These are phyloP conservation scores for Crypturellus tataupa DNA, from an alignment of 2,797 vertebrate species.

Conservation along the genomic window DNA sequence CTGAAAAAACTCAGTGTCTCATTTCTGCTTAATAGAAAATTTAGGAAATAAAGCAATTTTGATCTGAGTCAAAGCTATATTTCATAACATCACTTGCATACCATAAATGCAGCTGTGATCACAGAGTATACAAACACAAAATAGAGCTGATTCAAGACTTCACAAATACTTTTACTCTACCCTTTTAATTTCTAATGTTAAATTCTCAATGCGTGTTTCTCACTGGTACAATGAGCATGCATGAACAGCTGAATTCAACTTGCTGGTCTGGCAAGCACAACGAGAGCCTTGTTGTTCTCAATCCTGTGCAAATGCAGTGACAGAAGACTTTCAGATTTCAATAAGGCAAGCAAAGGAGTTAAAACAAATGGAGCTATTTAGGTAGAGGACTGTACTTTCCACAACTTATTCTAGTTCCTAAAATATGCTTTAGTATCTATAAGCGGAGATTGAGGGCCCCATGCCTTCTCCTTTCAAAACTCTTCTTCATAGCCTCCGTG, in stretches of 20 bases:
- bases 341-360: background rate
- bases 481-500: background rate
- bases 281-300: background rate
- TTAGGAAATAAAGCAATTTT: background rate
- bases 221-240: background rate
- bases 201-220: background rate
- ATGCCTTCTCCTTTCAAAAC: background rate
- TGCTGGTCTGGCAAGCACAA: background rate
- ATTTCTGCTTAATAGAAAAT: background rate
- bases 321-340: background rate
- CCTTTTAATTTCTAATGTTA: background rate
- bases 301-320: background rate
- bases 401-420: background rate
- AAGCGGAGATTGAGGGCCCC: fast-evolving
- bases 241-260: background rate
- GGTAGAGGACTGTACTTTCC: background rate
- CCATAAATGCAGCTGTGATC: background rate
- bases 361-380: background rate
- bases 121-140: background rate
- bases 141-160: background rate
- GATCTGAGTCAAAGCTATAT: background rate
- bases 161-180: background rate
- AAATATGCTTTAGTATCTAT: background rate
- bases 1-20: background rate
- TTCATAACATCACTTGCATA: background rate